phyloP scores from a whole-genome alignment of 2,888 invertebrate species.

The Idaea straminata region DNA sequence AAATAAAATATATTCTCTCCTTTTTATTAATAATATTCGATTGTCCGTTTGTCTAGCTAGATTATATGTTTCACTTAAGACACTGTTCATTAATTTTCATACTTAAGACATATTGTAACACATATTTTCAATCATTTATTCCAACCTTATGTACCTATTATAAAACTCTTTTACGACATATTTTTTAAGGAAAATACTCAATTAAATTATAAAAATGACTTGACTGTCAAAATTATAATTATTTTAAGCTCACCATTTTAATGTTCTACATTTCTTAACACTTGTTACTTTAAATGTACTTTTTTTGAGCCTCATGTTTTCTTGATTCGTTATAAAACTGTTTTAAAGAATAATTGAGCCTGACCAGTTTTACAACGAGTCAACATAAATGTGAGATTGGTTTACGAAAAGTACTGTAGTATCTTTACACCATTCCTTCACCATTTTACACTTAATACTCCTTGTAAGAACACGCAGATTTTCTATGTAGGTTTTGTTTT shows the following conservation, averaged over 20 bases:
- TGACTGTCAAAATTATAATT: background rate
- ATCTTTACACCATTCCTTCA: background rate
- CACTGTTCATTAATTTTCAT: background rate
- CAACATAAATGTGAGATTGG: background rate
- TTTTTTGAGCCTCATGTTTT: background rate
- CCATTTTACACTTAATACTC: background rate
- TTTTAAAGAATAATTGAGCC: background rate
- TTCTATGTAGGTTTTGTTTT: background rate
- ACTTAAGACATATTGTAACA: background rate
- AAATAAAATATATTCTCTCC: slow-evolving; percentile 56
- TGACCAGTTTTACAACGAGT: background rate
- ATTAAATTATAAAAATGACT: background rate
- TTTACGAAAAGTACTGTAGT: background rate
- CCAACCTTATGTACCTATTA: background rate
- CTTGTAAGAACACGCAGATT: background rate
- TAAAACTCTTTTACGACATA: background rate
- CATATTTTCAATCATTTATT: background rate
- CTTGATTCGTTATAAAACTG: background rate
- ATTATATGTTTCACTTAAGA: background rate
- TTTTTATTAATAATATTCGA: slow-evolving; percentile 16
- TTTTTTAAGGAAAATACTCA: background rate
- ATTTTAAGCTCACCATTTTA: background rate
- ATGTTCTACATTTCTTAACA: background rate
- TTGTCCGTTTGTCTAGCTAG: slow-evolving; percentile 3
- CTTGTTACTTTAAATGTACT: background rate